These are phyloP conservation scores for Pogonocichla stellata DNA, from an alignment of 2,113 vertebrate genomes.

Conservation along the genomic window DNA sequence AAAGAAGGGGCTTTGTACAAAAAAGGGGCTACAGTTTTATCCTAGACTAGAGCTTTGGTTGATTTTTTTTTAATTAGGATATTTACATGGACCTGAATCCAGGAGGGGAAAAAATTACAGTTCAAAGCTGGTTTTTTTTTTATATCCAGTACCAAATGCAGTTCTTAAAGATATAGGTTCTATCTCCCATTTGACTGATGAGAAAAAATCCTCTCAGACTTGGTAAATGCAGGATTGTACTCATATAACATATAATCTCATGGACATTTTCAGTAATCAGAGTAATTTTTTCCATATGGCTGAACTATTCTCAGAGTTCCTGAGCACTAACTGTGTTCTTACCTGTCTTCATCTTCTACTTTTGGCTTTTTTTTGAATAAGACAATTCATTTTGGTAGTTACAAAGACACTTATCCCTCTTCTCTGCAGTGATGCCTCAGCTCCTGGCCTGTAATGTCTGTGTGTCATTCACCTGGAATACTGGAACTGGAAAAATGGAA, in stretches of 20 bases:
- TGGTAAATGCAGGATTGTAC: background rate
- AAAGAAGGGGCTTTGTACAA: background rate
- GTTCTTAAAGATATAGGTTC: background rate
- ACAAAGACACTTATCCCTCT: background rate
- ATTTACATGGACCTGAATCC: background rate
- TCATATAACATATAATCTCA: background rate
- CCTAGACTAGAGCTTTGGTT: background rate
- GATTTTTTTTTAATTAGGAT: background rate
- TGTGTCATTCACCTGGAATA: background rate
- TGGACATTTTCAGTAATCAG: background rate
- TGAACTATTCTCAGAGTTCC: background rate
- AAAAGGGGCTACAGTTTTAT: background rate
- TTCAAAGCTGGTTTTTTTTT: background rate
- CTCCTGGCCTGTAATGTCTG: background rate
- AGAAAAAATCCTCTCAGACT: background rate
- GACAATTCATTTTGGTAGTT: conserved; percentile 24
- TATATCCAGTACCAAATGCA: background rate
- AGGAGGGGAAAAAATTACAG: background rate
- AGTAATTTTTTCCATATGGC: conserved; percentile 2
- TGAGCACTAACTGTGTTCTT: background rate
- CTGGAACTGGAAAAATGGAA: background rate
- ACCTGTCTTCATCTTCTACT: background rate
- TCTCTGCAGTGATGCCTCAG: background rate
- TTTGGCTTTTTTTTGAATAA: conserved; percentile 20
- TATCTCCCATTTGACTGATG: background rate